These are phyloP conservation scores for Drosophila nebulosa DNA, from an alignment of 1,140 invertebrate species.

Conservation along the genomic window DNA sequence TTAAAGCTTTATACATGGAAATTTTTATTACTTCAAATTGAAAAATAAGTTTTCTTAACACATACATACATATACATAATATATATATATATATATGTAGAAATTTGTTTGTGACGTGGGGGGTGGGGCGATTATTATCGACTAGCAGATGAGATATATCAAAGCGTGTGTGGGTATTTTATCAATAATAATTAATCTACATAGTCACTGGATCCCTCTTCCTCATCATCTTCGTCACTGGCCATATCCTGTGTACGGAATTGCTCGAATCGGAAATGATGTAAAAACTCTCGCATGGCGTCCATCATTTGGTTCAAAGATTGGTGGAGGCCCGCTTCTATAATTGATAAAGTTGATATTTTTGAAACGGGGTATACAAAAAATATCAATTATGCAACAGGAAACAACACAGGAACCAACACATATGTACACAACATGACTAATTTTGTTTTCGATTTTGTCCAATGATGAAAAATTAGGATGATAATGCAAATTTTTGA, in stretches of 20 bases:
- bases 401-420: not conserved
- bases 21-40: conserved; percentile 39
- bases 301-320: conserved; percentile 86
- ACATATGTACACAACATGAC: not conserved
- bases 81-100: conserved; percentile 16
- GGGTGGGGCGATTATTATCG: conserved; percentile 23
- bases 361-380: not conserved
- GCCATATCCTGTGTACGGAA: conserved; percentile 80
- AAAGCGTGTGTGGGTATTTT: conserved; percentile 39
- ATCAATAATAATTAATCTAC: conserved; percentile 59
- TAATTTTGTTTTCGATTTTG: not conserved
- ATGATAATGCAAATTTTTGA: not conserved
- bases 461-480: not conserved
- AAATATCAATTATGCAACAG: not conserved
- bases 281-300: conserved; percentile 87
- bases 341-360: conserved; percentile 4
- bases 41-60: not conserved
- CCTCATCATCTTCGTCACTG: conserved; percentile 81
- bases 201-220: conserved; percentile 81
- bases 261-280: conserved; percentile 84
- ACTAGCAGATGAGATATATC: conserved; percentile 19
- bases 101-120: conserved; percentile 48
- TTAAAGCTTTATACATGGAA: conserved; percentile 56
- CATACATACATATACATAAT: conserved; percentile 9
- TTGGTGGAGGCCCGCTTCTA: conserved; percentile 82